A percentile compares a stretch with the other conserved stretches of the same genome.
Conservation (phyloP, 2,797 vertebrate genomes). For the Typhlichthys subterraneus region DNA sequence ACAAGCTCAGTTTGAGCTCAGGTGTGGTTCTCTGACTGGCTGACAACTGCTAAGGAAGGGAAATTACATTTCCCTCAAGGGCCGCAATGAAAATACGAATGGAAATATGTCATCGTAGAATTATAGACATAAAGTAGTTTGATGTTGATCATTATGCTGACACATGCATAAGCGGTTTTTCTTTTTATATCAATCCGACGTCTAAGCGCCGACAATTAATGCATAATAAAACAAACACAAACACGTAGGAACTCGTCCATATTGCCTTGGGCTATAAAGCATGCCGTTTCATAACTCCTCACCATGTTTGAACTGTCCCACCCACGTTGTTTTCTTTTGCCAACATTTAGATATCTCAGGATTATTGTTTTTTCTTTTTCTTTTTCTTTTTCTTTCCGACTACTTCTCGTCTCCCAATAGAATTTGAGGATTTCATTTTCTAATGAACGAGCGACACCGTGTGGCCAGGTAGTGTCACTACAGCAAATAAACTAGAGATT, state of each 20-base stretch:
- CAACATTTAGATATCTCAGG: neutral
- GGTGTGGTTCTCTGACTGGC: constrained; percentile 22
- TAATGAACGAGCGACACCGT: constrained; percentile 51
- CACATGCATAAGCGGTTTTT: neutral
- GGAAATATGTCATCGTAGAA: constrained; percentile 20
- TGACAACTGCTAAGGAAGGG: constrained; percentile 36
- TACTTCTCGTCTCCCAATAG: neutral
- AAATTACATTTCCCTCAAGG: constrained; percentile 20
- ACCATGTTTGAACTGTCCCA: neutral
- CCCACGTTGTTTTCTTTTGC: constrained; percentile 21
- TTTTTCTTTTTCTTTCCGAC: too few species aligned
- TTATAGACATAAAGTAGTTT: constrained; percentile 10
- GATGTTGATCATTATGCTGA: neutral
- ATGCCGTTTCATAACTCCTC: neutral
- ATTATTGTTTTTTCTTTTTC: too few species aligned
- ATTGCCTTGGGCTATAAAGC: constrained; percentile 6
- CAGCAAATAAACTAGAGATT: constrained; percentile 4
- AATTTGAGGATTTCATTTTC: constrained; percentile 2
- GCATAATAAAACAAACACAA: constrained; percentile 1
- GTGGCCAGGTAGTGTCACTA: constrained; percentile 37
- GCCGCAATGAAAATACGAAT: constrained; percentile 11
- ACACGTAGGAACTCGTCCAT: neutral
- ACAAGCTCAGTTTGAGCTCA: constrained; percentile 28
- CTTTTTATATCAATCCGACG: neutral
- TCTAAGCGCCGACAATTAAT: constrained; percentile 12